Evolutionary conservation across 2,113 vertebrate species (phyloP), one percentile per base, ranked within the genome.

Genomic region (Mormoops blainvillei): DNA sequence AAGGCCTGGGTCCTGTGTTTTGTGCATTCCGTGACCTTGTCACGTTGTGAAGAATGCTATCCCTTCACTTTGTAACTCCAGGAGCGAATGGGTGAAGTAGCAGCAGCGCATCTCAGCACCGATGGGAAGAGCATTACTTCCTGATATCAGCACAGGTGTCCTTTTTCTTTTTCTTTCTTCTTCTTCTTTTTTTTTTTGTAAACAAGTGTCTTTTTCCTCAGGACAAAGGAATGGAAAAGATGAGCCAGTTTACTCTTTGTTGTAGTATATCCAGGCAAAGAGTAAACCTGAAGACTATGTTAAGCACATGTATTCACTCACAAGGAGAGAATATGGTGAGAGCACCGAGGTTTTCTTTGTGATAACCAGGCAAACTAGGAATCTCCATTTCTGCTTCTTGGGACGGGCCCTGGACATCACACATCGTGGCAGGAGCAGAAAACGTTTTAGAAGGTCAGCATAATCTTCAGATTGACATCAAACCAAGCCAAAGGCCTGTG

Each of bases 391-490:
- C 63, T 93, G 65, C 58, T 94, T 61, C 63, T 96, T 68, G 43
- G 43, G 24, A 33, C 93, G 89, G 48, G 52, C 87, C 68, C 7
- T 83, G 50, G 61, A 9, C 38, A 52, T 63, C 19, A 36, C 50
- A 50, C 36, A 65, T 91, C 56, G 77, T 94, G 81, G 56, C 58
- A 82, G 43, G 43, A 91, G 41, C 56, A 94, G 83, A 89, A 93
- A 28, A 33, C 45, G 38, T 78, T 96, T 68, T 48, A 95, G 89
- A 84, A 87, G 87, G 82, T 94, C 48, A 88, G 87, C 82, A 61
- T 93, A 81, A 77, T 92, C 93, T 95, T 94, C 76, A 89, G 80
- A 74, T 91, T 71, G 83, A 96, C 13, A 52, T 70, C 26, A 89
- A 88, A 93, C 28, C 38, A 80, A 86, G 41, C 36, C 58, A 82